Conservation (phyloP, 64 coral and sea anemone genomes). For the Exaiptasia diaphana region DNA sequence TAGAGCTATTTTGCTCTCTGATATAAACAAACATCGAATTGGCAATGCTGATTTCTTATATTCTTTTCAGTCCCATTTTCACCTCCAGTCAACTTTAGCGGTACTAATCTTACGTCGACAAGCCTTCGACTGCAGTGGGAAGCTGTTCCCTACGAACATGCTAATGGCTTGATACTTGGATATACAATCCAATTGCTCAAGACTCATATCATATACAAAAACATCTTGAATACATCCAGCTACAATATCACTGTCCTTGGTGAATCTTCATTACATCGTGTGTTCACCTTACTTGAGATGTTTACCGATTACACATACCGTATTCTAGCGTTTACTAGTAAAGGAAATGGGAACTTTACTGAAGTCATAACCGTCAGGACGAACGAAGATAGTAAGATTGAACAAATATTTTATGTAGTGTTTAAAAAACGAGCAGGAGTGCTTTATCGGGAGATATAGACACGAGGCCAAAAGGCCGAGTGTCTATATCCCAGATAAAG, state of each 20-base stretch:
- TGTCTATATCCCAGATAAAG: no score
- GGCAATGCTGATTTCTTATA: background rate
- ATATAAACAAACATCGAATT: background rate
- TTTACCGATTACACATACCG: background rate
- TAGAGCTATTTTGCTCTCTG: no score
- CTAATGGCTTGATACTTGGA: background rate
- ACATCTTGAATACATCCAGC: background rate
- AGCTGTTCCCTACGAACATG: background rate
- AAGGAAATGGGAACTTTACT: background rate
- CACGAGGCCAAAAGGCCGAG: no score
- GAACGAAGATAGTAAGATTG: background rate
- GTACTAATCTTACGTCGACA: background rate
- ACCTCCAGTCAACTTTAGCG: background rate
- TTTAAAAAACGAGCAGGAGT: no score
- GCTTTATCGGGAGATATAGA: no score
- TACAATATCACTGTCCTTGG: background rate
- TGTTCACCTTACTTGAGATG: background rate
- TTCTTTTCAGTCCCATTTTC: background rate
- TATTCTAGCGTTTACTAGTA: background rate
- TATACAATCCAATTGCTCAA: background rate
- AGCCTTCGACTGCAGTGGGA: background rate
- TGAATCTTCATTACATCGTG: background rate
- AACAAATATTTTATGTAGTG: no score
- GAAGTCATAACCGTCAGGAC: background rate
- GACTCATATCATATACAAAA: background rate